phyloP scores from a whole-genome alignment of 2,888 invertebrate genomes.

The Drosophila subquinaria region DNA sequence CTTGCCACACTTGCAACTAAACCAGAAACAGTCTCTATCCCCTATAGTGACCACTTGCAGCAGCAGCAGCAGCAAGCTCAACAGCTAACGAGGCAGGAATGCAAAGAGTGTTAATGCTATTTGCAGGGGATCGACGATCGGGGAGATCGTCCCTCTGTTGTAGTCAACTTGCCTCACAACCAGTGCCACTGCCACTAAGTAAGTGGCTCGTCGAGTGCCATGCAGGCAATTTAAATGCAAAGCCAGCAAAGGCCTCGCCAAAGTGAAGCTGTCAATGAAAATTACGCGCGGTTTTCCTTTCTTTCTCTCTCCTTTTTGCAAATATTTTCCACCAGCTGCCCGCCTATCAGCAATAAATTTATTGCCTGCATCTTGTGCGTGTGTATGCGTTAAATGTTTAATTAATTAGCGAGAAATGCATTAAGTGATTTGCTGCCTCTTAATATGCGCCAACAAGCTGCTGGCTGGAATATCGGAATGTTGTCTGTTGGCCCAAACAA shows the following conservation, averaged over 20 bases:
- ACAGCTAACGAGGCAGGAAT: conserved; percentile 68
- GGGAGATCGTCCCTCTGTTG: conserved; percentile 4
- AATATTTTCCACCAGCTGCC: conserved; percentile 13
- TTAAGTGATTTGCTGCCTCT: conserved; percentile 47
- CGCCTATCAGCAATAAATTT: conserved; percentile 61
- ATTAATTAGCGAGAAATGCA: conserved; percentile 71
- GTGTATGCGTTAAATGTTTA: conserved; percentile 72
- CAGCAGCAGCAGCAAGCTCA: conserved; percentile 57
- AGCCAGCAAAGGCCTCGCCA: conserved; percentile 37
- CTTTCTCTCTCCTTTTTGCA: conserved; percentile 20
- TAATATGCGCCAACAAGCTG: conserved; percentile 26
- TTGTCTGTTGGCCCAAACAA: conserved; percentile 13
- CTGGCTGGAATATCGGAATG: background rate
- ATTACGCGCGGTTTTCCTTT: conserved; percentile 64
- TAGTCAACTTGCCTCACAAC: conserved; percentile 1
- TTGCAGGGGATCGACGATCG: background rate
- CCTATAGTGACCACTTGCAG: conserved; percentile 40
- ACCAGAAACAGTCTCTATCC: conserved; percentile 52
- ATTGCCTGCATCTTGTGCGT: conserved; percentile 52
- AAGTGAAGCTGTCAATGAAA: conserved; percentile 80
- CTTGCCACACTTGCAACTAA: conserved; percentile 19
- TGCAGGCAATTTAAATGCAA: conserved; percentile 79
- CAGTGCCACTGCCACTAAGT: conserved; percentile 17
- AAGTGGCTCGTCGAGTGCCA: conserved; percentile 62
- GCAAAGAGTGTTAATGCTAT: conserved; percentile 70